Evolutionary conservation across 2,888 invertebrate genomes (phyloP).

Genomic region (Agriopis marginaria): DNA sequence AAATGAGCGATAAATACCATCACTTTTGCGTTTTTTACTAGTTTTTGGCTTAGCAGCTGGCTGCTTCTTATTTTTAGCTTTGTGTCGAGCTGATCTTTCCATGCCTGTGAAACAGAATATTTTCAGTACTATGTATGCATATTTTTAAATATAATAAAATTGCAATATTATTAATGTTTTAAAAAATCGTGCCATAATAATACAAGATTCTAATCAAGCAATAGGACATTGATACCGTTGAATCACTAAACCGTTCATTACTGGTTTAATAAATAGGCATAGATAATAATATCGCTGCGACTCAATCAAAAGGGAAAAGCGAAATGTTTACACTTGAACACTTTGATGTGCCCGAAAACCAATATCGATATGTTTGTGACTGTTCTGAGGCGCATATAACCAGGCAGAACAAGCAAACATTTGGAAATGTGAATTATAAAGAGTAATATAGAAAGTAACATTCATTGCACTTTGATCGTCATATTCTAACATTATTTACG

Average conservation of each 20-base stretch:
- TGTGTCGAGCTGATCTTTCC: constrained; percentile 68
- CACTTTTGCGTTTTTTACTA: constrained; percentile 71
- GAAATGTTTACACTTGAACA: constrained; percentile 20
- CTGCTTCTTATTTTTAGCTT: constrained; percentile 71
- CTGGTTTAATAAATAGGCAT: neutral
- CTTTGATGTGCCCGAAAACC: constrained; percentile 30
- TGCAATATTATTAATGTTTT: too few species aligned
- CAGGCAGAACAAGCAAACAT: neutral
- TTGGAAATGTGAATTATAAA: neutral
- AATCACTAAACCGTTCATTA: neutral
- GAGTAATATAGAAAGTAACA: neutral
- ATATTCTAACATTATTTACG: too few species aligned
- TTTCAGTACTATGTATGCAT: too few species aligned
- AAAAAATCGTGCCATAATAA: too few species aligned
- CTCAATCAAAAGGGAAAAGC: constrained; percentile 18
- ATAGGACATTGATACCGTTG: neutral
- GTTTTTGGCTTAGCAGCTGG: constrained; percentile 65
- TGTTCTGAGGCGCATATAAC: neutral
- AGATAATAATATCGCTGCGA: neutral
- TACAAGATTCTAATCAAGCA: too few species aligned
- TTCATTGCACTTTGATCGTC: neutral
- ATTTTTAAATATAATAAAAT: too few species aligned
- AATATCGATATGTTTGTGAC: constrained; percentile 23
- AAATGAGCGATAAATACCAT: constrained; percentile 55
- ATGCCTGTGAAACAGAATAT: constrained; percentile 50